These are phyloP conservation scores for Bombus fervidus DNA, from an alignment of 1,140 invertebrate genomes.

Conservation along the genomic window DNA sequence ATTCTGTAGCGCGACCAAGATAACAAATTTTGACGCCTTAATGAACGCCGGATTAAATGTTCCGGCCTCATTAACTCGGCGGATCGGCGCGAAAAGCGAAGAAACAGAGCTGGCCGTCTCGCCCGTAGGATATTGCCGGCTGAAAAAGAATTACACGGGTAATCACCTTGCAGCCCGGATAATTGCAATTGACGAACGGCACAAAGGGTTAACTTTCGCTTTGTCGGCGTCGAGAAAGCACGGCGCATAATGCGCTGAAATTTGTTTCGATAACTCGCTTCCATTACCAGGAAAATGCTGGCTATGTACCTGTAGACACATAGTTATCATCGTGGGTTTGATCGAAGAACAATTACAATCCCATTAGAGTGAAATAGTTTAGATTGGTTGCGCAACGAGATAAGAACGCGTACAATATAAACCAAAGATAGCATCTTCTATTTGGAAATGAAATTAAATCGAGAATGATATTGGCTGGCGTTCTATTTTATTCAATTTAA, in stretches of 20 bases:
- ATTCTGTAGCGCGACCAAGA: background rate
- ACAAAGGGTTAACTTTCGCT: slow-evolving; percentile 43
- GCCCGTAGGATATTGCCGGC: slow-evolving; percentile 22
- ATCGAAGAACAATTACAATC: background rate
- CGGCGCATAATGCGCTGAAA: slow-evolving; percentile 9
- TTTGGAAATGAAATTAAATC: no score
- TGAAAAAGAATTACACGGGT: slow-evolving; percentile 50
- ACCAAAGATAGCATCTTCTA: no score
- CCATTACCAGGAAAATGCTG: background rate
- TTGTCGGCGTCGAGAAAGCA: background rate
- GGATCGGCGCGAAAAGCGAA: slow-evolving; percentile 10
- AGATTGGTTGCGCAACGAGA: no score
- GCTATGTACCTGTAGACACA: no score
- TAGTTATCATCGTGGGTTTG: background rate
- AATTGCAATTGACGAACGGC: slow-evolving; percentile 49
- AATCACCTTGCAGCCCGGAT: slow-evolving; percentile 34
- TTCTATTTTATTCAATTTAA: no score
- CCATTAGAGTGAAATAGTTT: background rate
- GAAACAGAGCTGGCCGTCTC: background rate
- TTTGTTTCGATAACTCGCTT: slow-evolving; percentile 24
- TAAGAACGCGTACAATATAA: no score
- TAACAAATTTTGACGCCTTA: slow-evolving; percentile 50
- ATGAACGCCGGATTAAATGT: slow-evolving; percentile 43
- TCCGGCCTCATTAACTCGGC: slow-evolving; percentile 40
- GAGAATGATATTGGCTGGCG: no score